Evolutionary conservation across 1,140 invertebrate genomes (phyloP).

Genomic region (Zelostemma sp.): DNA sequence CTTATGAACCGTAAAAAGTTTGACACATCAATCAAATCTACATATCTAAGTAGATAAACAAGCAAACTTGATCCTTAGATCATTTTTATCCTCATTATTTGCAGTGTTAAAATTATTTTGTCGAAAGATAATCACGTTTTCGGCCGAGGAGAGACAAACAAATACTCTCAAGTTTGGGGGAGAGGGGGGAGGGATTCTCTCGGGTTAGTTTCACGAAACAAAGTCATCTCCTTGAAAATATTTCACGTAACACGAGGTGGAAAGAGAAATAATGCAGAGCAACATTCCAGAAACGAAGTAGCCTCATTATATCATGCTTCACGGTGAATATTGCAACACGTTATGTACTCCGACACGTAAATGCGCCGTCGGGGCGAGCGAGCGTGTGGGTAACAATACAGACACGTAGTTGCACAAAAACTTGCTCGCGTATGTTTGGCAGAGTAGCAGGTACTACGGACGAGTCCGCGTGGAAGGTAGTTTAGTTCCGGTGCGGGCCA

Average conservation of each 20-base stretch:
- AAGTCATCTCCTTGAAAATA: neutral
- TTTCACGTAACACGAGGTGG: neutral
- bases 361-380: neutral
- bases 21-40: too few species aligned
- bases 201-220: too few species aligned
- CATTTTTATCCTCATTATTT: too few species aligned
- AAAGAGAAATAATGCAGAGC: neutral
- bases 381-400: slow-evolving; percentile 1
- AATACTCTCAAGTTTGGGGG: too few species aligned
- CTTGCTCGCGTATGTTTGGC: slow-evolving; percentile 11
- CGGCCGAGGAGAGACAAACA: too few species aligned
- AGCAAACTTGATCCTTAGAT: too few species aligned
- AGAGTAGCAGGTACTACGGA: slow-evolving; percentile 43
- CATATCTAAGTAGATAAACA: too few species aligned
- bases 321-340: neutral
- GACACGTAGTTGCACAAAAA: slow-evolving; percentile 3
- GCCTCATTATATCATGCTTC: slow-evolving; percentile 2
- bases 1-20: too few species aligned
- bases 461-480: slow-evolving; percentile 50
- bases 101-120: too few species aligned
- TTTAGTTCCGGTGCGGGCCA: slow-evolving; percentile 68
- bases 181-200: too few species aligned
- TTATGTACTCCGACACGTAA: neutral
- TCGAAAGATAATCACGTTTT: too few species aligned
- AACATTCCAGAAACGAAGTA: slow-evolving; percentile 4